Base-by-base conservation (phyloP, 2,888 invertebrate genomes). In the Catocala sponsa region DNA sequence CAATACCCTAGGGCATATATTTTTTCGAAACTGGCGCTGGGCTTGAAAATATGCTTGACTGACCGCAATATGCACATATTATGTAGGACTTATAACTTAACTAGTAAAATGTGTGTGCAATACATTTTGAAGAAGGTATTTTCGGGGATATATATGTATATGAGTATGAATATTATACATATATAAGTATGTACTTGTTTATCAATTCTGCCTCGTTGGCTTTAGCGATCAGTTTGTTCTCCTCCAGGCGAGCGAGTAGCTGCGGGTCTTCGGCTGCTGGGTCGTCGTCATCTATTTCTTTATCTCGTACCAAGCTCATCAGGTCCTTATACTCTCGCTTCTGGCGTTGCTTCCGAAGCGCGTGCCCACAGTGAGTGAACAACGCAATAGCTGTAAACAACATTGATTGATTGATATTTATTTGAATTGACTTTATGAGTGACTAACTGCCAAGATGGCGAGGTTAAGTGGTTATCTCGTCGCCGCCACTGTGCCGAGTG, bases 231-330 rank as follows among this genome's bases (percentile, higher is more conserved):
- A 50, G 64, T 43, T 72, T 90, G 80, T 96, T 96, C 25, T 89
- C 89, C 44, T 93, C 88, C 11, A 97, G 83, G 71, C 94, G 94
- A 9, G 92, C 92, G 51, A 88, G 77, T n/a, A 97, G 85, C 6
- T 82, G 78, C 0, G 91, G 84, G 78, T 96, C 95, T 0, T 83
- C 77, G 6, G 94, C 86, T 0, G 96, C 96, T 0, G 96, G 96
- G 83, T 97, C 96, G 0, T 57, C 63, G 81, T 96, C 96, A 0
- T 38, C 59, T 0, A 70, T 55, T 0, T 73, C 64, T 4, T 83
- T 72, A 11, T 68, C 76, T 74, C 76, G 82, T 62, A 80, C 89
- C 73, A 63, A 89, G 76, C 63, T 82, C 80, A 84, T 80, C 80
- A 91, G 88, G 84, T 82, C 91, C 59, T 69, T 90, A 91, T 88